A percentile compares a stretch with the other conserved stretches of the same genome.
phyloP scores from a whole-genome alignment of 2,888 invertebrate genomes.

The Rhagophthalmus giganteus region DNA sequence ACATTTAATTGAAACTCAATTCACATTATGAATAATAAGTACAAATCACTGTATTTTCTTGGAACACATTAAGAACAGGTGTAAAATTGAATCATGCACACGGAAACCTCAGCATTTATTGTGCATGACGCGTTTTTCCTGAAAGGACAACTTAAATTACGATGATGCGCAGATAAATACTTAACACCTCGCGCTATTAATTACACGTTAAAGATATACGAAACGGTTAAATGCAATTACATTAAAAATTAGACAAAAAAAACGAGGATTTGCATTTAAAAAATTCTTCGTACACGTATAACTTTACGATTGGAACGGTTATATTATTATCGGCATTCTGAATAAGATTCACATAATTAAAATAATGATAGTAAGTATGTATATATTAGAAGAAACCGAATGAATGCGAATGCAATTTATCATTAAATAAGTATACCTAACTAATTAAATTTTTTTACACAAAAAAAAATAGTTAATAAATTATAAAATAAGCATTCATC shows the following conservation, averaged over 20 bases:
- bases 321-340: too few relatives aligned
- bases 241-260: too few relatives aligned
- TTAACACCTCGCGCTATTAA: background rate
- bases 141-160: background rate
- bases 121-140: constrained; percentile 13
- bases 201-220: background rate
- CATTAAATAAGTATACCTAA: background rate
- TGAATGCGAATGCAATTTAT: too few relatives aligned
- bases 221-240: too few relatives aligned
- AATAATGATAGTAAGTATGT: background rate
- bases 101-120: constrained; percentile 20
- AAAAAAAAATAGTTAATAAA: background rate
- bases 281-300: too few relatives aligned
- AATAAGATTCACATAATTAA: constrained; percentile 3
- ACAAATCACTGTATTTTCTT: constrained; percentile 4
- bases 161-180: constrained; percentile 17
- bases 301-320: too few relatives aligned
- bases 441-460: background rate
- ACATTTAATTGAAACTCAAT: too few relatives aligned
- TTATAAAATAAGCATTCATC: background rate
- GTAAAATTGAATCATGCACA: constrained; percentile 22
- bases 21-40: constrained; percentile 9
- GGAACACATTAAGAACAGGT: constrained; percentile 10
- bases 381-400: constrained; percentile 3
- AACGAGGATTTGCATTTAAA: too few relatives aligned